These are phyloP conservation scores for Sylvia borin DNA, from an alignment of 2,797 vertebrate genomes.

Conservation along the genomic window DNA sequence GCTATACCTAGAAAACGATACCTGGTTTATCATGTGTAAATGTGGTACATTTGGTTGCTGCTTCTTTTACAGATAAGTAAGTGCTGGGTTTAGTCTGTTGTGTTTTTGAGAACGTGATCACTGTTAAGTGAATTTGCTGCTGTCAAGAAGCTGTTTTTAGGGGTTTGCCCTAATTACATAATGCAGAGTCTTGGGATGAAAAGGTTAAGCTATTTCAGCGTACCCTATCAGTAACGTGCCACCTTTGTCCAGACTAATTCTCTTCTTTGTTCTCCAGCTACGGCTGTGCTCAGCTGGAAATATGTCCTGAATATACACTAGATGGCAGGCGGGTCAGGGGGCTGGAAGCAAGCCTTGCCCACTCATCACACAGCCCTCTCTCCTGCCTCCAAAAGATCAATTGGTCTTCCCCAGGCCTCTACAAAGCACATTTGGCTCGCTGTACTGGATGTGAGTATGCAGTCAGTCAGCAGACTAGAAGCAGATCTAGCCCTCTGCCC, in stretches of 20 bases:
- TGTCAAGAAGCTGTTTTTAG: not conserved
- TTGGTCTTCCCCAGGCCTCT: not conserved
- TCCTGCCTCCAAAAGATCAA: not conserved
- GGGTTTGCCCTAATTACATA: not conserved
- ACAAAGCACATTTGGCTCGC: not conserved
- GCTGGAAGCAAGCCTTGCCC: not conserved
- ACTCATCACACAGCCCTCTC: not conserved
- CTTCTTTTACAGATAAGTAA: not conserved
- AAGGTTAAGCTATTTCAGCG: not conserved
- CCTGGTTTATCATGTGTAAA: not conserved
- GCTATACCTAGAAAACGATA: not conserved
- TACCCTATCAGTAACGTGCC: accelerated
- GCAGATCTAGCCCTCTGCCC: not conserved
- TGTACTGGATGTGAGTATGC: not conserved
- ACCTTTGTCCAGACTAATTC: not conserved
- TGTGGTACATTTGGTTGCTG: not conserved
- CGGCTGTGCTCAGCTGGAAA: not conserved
- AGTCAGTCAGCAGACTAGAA: not conserved
- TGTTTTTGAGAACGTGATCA: not conserved
- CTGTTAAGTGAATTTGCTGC: not conserved
- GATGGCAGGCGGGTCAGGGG: slow-evolving; percentile 39
- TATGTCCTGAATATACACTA: slow-evolving; percentile 20
- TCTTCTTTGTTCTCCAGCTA: slow-evolving; percentile 38
- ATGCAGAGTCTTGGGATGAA: not conserved
- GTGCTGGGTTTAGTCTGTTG: not conserved